Evolutionary conservation across 2,797 vertebrate genomes (phyloP).

Genomic region (Myotis findleyi): DNA sequence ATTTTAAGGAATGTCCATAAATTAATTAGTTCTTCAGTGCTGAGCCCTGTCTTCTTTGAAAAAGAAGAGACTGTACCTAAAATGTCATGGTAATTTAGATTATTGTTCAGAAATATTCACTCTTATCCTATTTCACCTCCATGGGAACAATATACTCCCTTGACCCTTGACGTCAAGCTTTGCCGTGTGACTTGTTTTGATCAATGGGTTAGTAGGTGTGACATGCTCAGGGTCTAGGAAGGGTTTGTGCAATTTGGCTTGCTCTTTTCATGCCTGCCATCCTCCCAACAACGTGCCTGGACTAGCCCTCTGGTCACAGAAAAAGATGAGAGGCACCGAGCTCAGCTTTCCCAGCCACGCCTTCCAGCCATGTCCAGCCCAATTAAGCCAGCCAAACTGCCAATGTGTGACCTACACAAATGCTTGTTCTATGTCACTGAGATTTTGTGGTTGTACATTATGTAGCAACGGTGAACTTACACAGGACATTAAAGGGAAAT

Average conservation of each 20-base stretch:
- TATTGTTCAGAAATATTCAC: neutral
- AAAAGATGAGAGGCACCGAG: neutral
- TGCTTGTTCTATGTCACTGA: neutral
- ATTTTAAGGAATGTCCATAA: neutral
- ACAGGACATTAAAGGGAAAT: neutral
- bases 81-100: neutral
- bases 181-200: neutral
- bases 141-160: neutral
- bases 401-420: neutral
- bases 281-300: neutral
- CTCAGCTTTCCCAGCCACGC: neutral
- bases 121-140: neutral
- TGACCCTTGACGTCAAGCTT: neutral
- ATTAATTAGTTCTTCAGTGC: neutral
- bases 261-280: neutral
- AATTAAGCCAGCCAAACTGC: neutral
- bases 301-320: neutral
- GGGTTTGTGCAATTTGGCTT: neutral
- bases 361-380: neutral
- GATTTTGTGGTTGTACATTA: neutral
- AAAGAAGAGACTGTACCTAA: neutral
- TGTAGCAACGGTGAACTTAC: neutral
- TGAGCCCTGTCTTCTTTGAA: neutral
- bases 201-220: neutral
- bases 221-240: neutral